Evolutionary conservation across 2,888 invertebrate genomes (phyloP), one percentile per base, ranked within the genome.

Genomic region (Cyrtodaria siliqua): DNA sequence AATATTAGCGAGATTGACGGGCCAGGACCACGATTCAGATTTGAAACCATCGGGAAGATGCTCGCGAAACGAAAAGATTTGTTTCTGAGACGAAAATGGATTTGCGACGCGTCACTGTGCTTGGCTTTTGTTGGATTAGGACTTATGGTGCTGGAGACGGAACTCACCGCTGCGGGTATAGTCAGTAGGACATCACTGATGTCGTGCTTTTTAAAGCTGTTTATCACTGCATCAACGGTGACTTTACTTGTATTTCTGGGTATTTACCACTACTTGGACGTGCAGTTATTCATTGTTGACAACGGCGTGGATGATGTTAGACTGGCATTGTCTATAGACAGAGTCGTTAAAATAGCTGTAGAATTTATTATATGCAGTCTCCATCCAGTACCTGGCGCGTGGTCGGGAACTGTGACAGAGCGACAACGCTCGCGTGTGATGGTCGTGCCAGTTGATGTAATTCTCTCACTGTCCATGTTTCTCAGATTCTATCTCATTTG

Each of bases 271-370:
- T 84, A 82, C 40, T 61, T 90, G 9, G 92, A 92, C 75, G 85
- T 92, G 9, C 86, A 89, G 73, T 71, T 92, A 12, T 92, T 88
- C 74, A 90, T 91, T 74, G 89, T 92, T 16, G 91, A 92, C 80
- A 92, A 92, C 66, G 87, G 90, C 14, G 88, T 92, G 60, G 91
- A 92, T 53, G 91, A 92, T 75, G 90, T 92, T 89, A 72, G 89
- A n/a, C 87, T 92, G 33, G 91, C 92, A 2, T 80, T 92, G 82
- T 88, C 86, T 40, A 57, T 71, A 1, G 69, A 78, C n/a, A 78
- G 91, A 9, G 74, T 91, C 12, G 53, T 86, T 2, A 83, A 86
- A 60, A 98, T 99, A 92, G 95, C 96, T 75, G 95, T 98, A 92
- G 99, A 99, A 94, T 80, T 92, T 27, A 40, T 90, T 12, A 76